Evolutionary conservation across 2,113 vertebrate species (phyloP).

Genomic region (Rhagologus leucostigma): DNA sequence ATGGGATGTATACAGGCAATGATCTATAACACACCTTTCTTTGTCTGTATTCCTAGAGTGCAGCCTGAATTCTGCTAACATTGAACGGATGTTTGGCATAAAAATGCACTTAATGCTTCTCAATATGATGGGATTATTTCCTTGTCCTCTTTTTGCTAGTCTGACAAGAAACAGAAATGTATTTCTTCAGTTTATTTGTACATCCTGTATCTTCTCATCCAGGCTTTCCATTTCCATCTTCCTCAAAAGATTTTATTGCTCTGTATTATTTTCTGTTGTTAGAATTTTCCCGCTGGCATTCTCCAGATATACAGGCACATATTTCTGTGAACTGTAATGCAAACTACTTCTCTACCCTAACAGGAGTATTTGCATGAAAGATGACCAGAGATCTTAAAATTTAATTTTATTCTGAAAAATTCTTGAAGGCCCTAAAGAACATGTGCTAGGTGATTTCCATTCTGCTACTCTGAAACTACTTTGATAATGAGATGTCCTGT

Average conservation of each 20-base stretch:
- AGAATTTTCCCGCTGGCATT: background rate
- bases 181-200: background rate
- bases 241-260: background rate
- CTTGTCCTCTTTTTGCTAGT: background rate
- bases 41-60: background rate
- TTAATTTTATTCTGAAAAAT: background rate
- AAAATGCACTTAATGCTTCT: background rate
- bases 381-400: background rate
- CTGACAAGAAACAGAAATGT: background rate
- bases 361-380: background rate
- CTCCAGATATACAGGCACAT: background rate
- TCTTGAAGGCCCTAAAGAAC: background rate
- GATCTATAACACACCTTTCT: accelerated
- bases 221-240: background rate
- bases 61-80: background rate
- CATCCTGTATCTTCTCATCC: background rate
- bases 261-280: background rate
- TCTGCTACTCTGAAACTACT: background rate
- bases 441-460: background rate
- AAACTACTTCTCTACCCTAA: background rate
- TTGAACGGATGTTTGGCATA: background rate
- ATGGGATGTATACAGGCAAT: background rate
- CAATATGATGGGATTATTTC: background rate
- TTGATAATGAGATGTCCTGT: background rate
- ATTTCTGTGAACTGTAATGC: background rate